phyloP scores from a whole-genome alignment of 2,797 vertebrate species.

The Dendrocincla fuliginosa region DNA sequence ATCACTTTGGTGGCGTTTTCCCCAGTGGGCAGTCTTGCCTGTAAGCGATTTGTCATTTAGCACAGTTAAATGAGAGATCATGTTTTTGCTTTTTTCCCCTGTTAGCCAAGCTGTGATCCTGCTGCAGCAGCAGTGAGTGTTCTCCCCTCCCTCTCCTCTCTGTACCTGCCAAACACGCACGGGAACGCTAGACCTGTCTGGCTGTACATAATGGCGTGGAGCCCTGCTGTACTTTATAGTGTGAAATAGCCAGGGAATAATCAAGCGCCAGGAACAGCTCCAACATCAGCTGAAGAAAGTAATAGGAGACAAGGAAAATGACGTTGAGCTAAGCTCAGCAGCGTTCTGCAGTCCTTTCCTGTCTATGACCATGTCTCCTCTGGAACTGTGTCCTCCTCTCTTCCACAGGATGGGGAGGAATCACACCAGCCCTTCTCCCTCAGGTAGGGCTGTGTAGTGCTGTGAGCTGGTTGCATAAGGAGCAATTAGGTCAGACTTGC shows the following conservation, averaged over 20 bases:
- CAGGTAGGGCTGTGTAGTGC: not conserved
- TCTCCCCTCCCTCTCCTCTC: not conserved
- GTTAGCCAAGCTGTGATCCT: constrained; percentile 31
- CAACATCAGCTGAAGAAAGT: not conserved
- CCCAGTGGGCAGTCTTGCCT: constrained; percentile 50
- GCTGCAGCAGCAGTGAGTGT: not conserved
- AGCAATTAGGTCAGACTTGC: not conserved
- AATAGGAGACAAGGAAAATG: not conserved
- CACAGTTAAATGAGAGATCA: constrained; percentile 58
- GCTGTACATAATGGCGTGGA: not conserved
- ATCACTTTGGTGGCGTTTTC: constrained; percentile 37
- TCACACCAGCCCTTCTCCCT: not conserved
- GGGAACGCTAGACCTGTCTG: not conserved
- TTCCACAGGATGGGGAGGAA: not conserved
- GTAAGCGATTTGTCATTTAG: constrained; percentile 61
- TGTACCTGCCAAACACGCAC: not conserved
- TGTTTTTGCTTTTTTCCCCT: not conserved
- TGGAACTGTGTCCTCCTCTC: not conserved
- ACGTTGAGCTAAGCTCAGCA: not conserved
- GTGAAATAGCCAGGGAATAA: not conserved
- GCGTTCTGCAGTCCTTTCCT: not conserved
- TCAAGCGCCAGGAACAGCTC: not conserved
- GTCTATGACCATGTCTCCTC: rapidly evolving
- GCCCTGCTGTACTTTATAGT: not conserved
- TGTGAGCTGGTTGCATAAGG: not conserved